phyloP scores from a whole-genome alignment of 2,113 vertebrate genomes.

The Peromyscus californicus region DNA sequence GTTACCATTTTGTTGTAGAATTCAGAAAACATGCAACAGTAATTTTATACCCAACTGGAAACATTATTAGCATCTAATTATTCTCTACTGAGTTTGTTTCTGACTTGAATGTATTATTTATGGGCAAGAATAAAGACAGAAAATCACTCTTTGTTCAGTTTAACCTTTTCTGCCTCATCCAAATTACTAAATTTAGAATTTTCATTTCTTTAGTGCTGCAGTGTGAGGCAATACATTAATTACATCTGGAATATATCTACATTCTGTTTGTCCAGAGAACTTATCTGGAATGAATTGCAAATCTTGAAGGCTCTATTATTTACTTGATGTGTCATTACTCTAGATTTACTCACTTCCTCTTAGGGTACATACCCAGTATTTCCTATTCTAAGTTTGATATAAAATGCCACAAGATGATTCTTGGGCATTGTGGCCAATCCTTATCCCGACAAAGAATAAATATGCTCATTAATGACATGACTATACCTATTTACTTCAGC shows the following conservation, averaged over 20 bases:
- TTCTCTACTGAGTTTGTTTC: slow-evolving; percentile 59
- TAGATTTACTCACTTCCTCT: slow-evolving; percentile 53
- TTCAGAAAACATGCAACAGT: slow-evolving; percentile 37
- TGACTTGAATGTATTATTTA: slow-evolving; percentile 35
- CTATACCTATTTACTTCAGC: neutral
- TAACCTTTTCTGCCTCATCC: slow-evolving; percentile 36
- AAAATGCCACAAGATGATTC: slow-evolving; percentile 7
- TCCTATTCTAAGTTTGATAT: neutral
- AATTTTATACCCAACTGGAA: slow-evolving; percentile 21
- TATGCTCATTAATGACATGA: neutral
- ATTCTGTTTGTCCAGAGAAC: neutral
- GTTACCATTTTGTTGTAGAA: neutral
- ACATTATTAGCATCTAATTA: slow-evolving; percentile 26
- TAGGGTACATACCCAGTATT: neutral
- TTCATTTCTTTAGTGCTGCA: slow-evolving; percentile 1
- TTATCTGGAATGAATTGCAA: slow-evolving; percentile 63
- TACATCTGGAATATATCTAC: neutral
- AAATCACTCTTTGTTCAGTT: slow-evolving; percentile 44
- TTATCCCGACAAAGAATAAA: slow-evolving; percentile 16
- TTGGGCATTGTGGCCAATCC: neutral
- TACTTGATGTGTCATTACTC: slow-evolving; percentile 55
- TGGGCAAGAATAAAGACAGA: slow-evolving; percentile 7
- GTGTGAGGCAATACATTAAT: slow-evolving; percentile 40
- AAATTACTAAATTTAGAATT: slow-evolving; percentile 34
- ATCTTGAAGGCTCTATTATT: slow-evolving; percentile 33